Percentiles rank a stretch among this genome's conserved stretches.
These are phyloP conservation scores for Dromius quadrimaculatus DNA, from an alignment of 2,888 invertebrate genomes.

Conservation along the genomic window DNA sequence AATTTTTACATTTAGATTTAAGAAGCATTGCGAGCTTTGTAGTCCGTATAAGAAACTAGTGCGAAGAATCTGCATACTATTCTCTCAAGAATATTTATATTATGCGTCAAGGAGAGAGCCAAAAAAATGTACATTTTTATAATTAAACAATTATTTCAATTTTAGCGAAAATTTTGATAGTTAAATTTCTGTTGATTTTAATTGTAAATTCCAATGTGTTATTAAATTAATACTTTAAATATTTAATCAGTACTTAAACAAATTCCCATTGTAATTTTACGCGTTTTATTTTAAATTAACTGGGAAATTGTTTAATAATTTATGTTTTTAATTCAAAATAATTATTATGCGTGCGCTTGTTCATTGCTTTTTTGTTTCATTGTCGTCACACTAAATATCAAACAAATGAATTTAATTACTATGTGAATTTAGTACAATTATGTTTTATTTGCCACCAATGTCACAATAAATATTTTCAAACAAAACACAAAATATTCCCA, in stretches of 20 bases:
- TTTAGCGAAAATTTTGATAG: slow-evolving; percentile 7
- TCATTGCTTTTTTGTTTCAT: slow-evolving; percentile 19
- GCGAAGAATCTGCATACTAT: no score
- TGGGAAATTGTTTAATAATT: slow-evolving; percentile 36
- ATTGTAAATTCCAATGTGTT: slow-evolving; percentile 43
- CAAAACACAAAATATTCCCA: no score
- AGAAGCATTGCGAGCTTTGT: no score
- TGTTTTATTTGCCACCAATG: slow-evolving; percentile 5
- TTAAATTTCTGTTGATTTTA: slow-evolving; percentile 27
- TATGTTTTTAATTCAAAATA: slow-evolving; percentile 38
- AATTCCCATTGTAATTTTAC: slow-evolving; percentile 37
- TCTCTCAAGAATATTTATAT: no score
- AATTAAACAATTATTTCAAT: no score
- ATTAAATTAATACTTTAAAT: slow-evolving; percentile 45
- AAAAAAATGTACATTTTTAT: no score
- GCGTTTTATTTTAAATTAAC: slow-evolving; percentile 39
- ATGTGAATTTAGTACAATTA: slow-evolving; percentile 17
- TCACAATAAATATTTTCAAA: background rate
- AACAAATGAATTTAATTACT: slow-evolving; percentile 28
- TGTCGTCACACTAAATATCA: slow-evolving; percentile 3
- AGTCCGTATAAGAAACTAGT: no score
- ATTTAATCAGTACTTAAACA: slow-evolving; percentile 47
- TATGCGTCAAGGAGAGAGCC: no score
- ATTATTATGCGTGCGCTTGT: slow-evolving; percentile 15
- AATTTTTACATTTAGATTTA: background rate